Conservation (phyloP, 2,113 vertebrate species). For the Pavo muticus region DNA sequence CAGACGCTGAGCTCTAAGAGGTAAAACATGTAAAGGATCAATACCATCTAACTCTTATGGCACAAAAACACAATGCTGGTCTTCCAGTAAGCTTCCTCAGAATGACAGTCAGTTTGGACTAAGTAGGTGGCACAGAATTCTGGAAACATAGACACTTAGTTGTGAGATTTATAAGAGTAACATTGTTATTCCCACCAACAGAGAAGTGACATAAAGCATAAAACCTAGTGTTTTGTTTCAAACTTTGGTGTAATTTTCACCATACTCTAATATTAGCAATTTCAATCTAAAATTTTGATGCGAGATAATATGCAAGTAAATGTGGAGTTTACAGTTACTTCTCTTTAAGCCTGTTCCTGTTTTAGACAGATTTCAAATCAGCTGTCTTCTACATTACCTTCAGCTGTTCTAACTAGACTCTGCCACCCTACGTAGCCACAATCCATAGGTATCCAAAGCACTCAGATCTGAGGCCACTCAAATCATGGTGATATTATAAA, state of each 20-base stretch:
- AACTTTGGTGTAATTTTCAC: not conserved
- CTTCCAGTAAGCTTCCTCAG: not conserved
- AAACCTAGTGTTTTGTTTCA: not conserved
- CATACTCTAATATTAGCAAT: not conserved
- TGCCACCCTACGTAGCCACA: not conserved
- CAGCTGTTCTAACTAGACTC: not conserved
- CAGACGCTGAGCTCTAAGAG: not conserved
- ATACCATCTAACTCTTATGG: not conserved
- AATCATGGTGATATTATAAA: not conserved
- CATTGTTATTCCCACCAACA: not conserved
- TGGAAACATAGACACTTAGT: not conserved
- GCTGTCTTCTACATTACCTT: not conserved
- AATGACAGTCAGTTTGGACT: not conserved
- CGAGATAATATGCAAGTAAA: not conserved
- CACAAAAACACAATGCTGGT: not conserved
- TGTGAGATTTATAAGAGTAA: not conserved
- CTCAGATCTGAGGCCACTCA: not conserved
- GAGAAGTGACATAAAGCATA: not conserved
- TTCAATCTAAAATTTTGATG: not conserved
- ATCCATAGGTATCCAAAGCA: not conserved
- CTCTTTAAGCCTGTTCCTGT: not conserved
- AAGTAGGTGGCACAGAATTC: not conserved
- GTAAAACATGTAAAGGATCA: not conserved
- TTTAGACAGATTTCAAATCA: not conserved
- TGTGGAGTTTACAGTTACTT: not conserved